These are phyloP conservation scores for Zaprionus obscuricornis DNA, from an alignment of 2,888 invertebrate species.

Conservation along the genomic window DNA sequence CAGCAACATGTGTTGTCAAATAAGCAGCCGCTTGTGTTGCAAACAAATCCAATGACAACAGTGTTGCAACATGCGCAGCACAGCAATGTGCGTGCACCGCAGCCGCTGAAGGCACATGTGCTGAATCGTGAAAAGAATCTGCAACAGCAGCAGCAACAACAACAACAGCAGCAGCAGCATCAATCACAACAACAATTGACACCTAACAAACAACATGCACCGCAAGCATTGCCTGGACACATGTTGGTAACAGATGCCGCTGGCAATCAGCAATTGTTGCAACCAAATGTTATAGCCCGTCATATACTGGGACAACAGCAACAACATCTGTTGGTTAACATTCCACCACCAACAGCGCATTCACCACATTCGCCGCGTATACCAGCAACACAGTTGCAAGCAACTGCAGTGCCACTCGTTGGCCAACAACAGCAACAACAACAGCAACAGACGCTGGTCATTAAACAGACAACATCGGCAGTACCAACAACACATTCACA, in stretches of 20 bases:
- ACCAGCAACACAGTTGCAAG: constrained; percentile 35
- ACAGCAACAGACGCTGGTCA: constrained; percentile 75
- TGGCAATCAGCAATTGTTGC: constrained; percentile 75
- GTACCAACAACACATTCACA: constrained; percentile 59
- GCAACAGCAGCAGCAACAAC: constrained; percentile 66
- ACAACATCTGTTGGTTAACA: constrained; percentile 79
- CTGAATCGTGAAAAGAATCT: constrained; percentile 84
- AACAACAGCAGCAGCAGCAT: constrained; percentile 63
- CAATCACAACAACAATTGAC: constrained; percentile 58
- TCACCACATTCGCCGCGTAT: constrained; percentile 69
- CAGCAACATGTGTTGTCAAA: constrained; percentile 48
- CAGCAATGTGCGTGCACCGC: constrained; percentile 83
- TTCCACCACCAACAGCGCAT: constrained; percentile 79
- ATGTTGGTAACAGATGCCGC: constrained; percentile 70
- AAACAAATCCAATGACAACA: constrained; percentile 69
- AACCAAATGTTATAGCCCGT: constrained; percentile 65
- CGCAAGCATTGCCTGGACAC: constrained; percentile 54
- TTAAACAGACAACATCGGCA: constrained; percentile 70
- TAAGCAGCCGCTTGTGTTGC: constrained; percentile 77
- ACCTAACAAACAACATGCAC: constrained; percentile 66
- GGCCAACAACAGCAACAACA: constrained; percentile 69
- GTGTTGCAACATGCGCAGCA: constrained; percentile 82
- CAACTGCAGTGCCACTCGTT: constrained; percentile 42
- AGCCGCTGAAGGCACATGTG: constrained; percentile 87
- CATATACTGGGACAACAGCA: constrained; percentile 58